A percentile compares a stretch with the other conserved stretches of the same genome.
These are phyloP conservation scores for Poeciliopsis infans DNA, from an alignment of 2,797 vertebrate species.

Conservation along the genomic window DNA sequence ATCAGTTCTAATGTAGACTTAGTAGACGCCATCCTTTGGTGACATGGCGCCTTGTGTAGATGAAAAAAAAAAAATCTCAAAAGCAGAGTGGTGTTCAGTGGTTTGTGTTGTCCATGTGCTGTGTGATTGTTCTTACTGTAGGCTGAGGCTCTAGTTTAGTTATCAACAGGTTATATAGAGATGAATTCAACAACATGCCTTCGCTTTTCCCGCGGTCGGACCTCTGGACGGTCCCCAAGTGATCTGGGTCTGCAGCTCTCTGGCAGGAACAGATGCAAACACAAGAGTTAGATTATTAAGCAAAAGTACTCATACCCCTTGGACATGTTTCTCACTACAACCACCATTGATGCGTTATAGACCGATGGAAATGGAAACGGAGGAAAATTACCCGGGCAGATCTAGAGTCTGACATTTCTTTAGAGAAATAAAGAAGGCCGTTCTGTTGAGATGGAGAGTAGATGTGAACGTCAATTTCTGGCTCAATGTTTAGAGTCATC, in stretches of 20 bases:
- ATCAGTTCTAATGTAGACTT: slow-evolving; percentile 90
- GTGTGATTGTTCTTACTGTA: slow-evolving; percentile 91
- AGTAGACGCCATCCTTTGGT: slow-evolving; percentile 90
- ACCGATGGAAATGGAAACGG: background rate
- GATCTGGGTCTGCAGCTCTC: slow-evolving; percentile 44
- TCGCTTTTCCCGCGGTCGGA: slow-evolving; percentile 45
- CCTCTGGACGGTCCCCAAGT: slow-evolving; percentile 45
- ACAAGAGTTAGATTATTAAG: slow-evolving; percentile 3
- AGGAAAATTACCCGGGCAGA: background rate
- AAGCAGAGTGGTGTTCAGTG: slow-evolving; percentile 92
- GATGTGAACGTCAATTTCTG: background rate
- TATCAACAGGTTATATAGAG: slow-evolving; percentile 76
- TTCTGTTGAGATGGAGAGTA: background rate
- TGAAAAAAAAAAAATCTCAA: slow-evolving; percentile 39
- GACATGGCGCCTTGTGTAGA: slow-evolving; percentile 86
- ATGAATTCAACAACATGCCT: slow-evolving; percentile 63
- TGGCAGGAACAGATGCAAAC: slow-evolving; percentile 74
- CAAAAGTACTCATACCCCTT: background rate
- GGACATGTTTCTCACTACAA: background rate
- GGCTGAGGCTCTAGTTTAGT: slow-evolving; percentile 87
- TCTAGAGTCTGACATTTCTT: background rate
- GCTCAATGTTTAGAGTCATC: too few relatives aligned
- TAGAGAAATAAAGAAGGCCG: background rate
- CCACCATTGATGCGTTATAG: background rate
- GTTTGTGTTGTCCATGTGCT: slow-evolving; percentile 90